Evolutionary conservation across 2,888 invertebrate species (phyloP), one percentile per base, ranked within the genome.

Genomic region (Macaria liturata): DNA sequence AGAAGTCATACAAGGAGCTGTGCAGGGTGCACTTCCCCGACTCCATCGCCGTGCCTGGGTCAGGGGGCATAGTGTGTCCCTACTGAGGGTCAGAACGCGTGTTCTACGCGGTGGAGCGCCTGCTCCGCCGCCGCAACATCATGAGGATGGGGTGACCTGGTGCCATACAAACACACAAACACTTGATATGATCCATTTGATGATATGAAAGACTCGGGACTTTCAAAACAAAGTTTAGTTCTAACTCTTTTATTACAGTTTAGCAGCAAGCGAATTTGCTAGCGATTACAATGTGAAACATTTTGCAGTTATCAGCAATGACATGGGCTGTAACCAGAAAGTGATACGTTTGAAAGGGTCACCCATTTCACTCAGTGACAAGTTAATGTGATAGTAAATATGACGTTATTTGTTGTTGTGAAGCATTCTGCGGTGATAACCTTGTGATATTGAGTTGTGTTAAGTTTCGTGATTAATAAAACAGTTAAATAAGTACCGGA

Each of bases 21-120:
- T 96, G 96, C 75, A 91, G 94, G 57, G 93, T 95, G 5, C 93
- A 95, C 65, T 94, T 86, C 92, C 95, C 70, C 86, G 93, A 81
- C 72, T 93, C 95, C 0, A 71, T 74, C 34, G 82, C 81, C 3
- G 70, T 76, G 43, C 95, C 69, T 84, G 94, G 83, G 62, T 92
- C 94, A 0, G 92, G 93, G 0, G 94, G 93, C 46, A 93, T 95
- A 34, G 88, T 94, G 61, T 95, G 95, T 79, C 94, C 94, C 56
- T 94, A 93, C 86, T 93, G 87, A 91, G 88, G 88, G 83, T 88
- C 88, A 71, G 86, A 85, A 81, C 91, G 91, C 91, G 91, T 91
- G 91, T 90, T 91, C 91, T 90, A 88, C 89, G 89, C 88, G 75
- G 83, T 91, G 88, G 84, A 90, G 86, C 88, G 91, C 50, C 72